Evolutionary conservation across 2,113 vertebrate species (phyloP).

Genomic region (Scalopus aquaticus): DNA sequence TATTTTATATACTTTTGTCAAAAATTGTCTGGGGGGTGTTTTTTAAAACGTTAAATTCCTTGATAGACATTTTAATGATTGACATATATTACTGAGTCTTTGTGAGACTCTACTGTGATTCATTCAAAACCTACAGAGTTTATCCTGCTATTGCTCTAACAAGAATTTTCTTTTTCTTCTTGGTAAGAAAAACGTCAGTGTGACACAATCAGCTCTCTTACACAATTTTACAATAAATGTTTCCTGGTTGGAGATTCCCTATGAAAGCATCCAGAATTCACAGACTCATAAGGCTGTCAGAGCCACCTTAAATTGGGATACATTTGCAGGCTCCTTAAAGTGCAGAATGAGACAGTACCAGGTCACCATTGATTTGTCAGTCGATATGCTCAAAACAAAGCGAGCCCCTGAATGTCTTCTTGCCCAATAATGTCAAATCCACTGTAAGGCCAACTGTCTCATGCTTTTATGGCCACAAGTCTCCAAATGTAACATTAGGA

Average conservation of each 20-base stretch:
- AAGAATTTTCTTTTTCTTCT: slow-evolving; percentile 3
- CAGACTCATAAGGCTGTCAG: not conserved
- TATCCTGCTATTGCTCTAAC: not conserved
- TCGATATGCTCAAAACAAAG: not conserved
- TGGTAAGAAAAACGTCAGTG: not conserved
- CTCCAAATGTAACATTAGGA: slow-evolving; percentile 43
- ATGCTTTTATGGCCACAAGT: not conserved
- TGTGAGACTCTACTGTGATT: not conserved
- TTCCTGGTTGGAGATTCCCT: not conserved
- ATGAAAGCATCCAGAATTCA: slow-evolving; percentile 32
- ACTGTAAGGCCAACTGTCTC: not conserved
- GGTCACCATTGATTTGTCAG: not conserved
- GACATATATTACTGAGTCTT: not conserved
- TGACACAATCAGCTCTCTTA: not conserved
- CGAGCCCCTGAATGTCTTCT: slow-evolving; percentile 22
- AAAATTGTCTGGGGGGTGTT: not conserved
- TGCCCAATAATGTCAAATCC: slow-evolving; percentile 35
- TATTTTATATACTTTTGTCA: not conserved
- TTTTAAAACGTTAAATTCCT: not conserved
- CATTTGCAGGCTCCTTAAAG: slow-evolving; percentile 59
- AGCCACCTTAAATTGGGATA: slow-evolving; percentile 31
- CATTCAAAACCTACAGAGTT: not conserved
- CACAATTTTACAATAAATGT: not conserved
- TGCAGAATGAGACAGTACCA: not conserved
- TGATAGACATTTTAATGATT: not conserved